Evolutionary conservation across 2,888 invertebrate genomes (phyloP).

Genomic region (Hypena proboscidalis): DNA sequence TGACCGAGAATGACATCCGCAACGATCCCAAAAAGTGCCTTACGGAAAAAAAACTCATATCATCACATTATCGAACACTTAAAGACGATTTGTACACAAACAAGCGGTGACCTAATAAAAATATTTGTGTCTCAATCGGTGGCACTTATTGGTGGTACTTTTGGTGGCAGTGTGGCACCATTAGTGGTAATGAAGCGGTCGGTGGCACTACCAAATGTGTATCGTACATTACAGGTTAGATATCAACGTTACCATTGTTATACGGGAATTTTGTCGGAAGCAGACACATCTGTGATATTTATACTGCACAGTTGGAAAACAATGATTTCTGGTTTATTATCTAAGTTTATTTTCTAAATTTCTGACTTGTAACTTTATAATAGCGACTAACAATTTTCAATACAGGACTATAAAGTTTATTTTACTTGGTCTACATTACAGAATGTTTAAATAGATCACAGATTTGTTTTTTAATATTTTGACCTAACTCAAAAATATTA

Average conservation of each 20-base stretch:
- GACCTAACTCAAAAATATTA: too few relatives aligned
- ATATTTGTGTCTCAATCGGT: conserved; percentile 38
- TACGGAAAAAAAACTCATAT: neutral
- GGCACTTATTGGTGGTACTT: conserved; percentile 15
- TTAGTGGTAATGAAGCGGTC: conserved; percentile 51
- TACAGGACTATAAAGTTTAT: too few relatives aligned
- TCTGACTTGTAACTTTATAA: too few relatives aligned
- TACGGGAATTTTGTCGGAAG: conserved; percentile 16
- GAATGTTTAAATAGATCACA: too few relatives aligned
- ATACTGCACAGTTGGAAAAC: too few relatives aligned
- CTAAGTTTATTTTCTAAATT: too few relatives aligned
- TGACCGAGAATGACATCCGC: neutral
- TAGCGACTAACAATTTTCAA: too few relatives aligned
- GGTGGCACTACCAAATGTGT: conserved; percentile 53
- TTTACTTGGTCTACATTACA: too few relatives aligned
- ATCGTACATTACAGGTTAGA: conserved; percentile 44
- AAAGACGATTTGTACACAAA: conserved; percentile 45
- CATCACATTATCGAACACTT: conserved; percentile 3
- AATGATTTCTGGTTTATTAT: too few relatives aligned
- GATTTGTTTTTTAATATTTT: too few relatives aligned
- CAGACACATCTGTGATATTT: neutral
- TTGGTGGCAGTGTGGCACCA: conserved; percentile 14
- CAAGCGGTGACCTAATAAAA: conserved; percentile 26
- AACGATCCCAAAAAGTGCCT: neutral
- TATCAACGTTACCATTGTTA: conserved; percentile 36